A percentile compares a stretch with the other conserved stretches of the same genome.
Evolutionary conservation across 2,113 vertebrate species (phyloP).

Genomic region (Laterallus jamaicensis): DNA sequence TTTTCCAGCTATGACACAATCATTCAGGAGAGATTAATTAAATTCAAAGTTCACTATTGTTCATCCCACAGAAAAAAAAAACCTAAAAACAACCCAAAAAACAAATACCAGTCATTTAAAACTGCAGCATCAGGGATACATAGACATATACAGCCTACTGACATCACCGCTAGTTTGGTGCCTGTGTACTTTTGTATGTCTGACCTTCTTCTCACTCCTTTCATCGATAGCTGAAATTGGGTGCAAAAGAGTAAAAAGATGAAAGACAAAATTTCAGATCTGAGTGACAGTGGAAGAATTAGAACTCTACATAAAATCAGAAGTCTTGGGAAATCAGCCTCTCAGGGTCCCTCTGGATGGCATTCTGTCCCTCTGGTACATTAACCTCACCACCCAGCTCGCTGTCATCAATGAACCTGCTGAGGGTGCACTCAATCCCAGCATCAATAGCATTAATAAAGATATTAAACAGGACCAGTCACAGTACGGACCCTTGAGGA

Average conservation of each 20-base stretch:
- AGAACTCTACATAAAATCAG: not conserved
- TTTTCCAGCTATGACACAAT: not conserved
- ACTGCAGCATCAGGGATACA: not conserved
- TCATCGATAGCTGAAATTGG: not conserved
- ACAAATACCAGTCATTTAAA: not conserved
- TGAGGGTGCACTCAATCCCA: too few species aligned
- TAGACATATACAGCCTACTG: not conserved
- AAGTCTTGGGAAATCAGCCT: not conserved
- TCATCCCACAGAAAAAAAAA: not conserved
- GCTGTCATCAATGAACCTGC: too few species aligned
- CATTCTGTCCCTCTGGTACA: too few species aligned
- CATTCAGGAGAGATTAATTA: not conserved
- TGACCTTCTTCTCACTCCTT: not conserved
- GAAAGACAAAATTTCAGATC: not conserved
- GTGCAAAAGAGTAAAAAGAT: not conserved
- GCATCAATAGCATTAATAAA: too few species aligned
- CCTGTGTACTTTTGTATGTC: not conserved
- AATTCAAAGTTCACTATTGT: not conserved
- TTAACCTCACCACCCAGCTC: too few species aligned
- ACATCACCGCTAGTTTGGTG: not conserved
- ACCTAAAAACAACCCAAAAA: not conserved
- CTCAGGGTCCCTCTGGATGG: too few species aligned
- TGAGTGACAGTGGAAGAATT: not conserved
- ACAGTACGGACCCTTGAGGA: too few species aligned
- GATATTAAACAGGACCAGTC: too few species aligned